phyloP scores from a whole-genome alignment of 2,113 vertebrate genomes.

The Arenaria interpres region DNA sequence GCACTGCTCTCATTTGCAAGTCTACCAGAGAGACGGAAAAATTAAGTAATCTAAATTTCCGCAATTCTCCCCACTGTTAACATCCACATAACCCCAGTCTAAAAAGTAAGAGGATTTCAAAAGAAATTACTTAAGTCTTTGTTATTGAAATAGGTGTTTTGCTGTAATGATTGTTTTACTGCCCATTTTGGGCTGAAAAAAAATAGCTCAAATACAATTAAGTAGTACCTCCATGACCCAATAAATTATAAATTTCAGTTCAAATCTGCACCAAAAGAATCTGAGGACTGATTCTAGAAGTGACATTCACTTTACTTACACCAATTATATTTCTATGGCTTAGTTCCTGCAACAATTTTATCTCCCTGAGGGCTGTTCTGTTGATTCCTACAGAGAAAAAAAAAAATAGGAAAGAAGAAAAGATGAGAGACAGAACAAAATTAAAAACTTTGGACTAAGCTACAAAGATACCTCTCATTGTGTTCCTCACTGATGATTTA shows the following conservation, averaged over 20 bases:
- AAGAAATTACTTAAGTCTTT: not conserved
- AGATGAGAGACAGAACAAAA: not conserved
- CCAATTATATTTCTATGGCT: conserved; percentile 98
- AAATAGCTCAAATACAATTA: not conserved
- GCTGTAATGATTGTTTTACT: not conserved
- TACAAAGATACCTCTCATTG: not conserved
- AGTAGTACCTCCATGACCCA: not conserved
- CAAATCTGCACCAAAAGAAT: not conserved
- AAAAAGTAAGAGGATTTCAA: not conserved
- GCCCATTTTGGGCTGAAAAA: not conserved
- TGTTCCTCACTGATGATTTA: not conserved
- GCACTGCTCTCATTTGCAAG: not conserved
- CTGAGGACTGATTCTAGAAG: not conserved
- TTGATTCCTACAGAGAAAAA: conserved; percentile 88
- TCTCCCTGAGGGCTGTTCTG: conserved; percentile 94
- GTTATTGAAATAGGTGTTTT: not conserved
- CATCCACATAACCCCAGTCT: not conserved
- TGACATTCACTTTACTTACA: conserved; percentile 76
- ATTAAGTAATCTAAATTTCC: not conserved
- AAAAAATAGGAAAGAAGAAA: not conserved
- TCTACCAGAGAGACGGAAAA: not conserved
- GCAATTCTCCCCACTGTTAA: not conserved
- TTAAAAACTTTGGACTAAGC: not conserved
- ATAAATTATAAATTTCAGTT: not conserved
- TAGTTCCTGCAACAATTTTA: conserved; percentile 95